A percentile compares a stretch with the other conserved stretches of the same genome.
These are phyloP conservation scores for Calyptommatus sinebrachiatus DNA, from an alignment of 2,113 vertebrate species.

Conservation along the genomic window DNA sequence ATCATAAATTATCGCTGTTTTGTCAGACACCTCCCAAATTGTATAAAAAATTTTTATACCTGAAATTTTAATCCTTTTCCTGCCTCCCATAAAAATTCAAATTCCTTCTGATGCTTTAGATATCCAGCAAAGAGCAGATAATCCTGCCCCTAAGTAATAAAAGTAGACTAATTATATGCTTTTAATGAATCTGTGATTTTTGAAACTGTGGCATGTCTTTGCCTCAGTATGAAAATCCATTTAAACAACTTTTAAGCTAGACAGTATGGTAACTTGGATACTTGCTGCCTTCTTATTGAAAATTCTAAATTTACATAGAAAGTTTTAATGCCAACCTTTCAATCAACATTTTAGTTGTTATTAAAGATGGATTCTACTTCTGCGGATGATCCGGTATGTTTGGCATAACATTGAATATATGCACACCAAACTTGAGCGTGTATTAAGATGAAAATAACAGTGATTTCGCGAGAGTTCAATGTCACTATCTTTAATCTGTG, in stretches of 20 bases:
- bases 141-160: constrained; percentile 54
- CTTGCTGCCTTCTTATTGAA: constrained; percentile 76
- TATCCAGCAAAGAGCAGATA: constrained; percentile 44
- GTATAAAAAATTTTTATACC: constrained; percentile 29
- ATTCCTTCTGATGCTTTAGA: constrained; percentile 45
- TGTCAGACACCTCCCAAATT: constrained; percentile 33
- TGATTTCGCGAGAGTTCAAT: constrained; percentile 48
- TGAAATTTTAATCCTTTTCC: constrained; percentile 29
- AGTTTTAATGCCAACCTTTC: constrained; percentile 84
- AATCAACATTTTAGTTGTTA: constrained; percentile 54
- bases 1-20: constrained; percentile 35
- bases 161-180: constrained; percentile 42
- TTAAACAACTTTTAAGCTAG: constrained; percentile 56
- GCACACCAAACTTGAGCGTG: constrained; percentile 35
- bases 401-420: constrained; percentile 35
- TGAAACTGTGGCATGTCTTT: constrained; percentile 61
- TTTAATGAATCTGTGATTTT: constrained; percentile 43
- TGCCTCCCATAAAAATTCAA: constrained; percentile 42
- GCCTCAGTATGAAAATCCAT: constrained; percentile 56
- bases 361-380: constrained; percentile 29
- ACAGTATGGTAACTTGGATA: constrained; percentile 65
- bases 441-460: constrained; percentile 46
- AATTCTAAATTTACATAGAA: constrained; percentile 74
- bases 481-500: constrained; percentile 47
- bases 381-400: constrained; percentile 40